Evolutionary conservation across 1,140 invertebrate genomes (phyloP).

Genomic region (Tribolium castaneum): DNA sequence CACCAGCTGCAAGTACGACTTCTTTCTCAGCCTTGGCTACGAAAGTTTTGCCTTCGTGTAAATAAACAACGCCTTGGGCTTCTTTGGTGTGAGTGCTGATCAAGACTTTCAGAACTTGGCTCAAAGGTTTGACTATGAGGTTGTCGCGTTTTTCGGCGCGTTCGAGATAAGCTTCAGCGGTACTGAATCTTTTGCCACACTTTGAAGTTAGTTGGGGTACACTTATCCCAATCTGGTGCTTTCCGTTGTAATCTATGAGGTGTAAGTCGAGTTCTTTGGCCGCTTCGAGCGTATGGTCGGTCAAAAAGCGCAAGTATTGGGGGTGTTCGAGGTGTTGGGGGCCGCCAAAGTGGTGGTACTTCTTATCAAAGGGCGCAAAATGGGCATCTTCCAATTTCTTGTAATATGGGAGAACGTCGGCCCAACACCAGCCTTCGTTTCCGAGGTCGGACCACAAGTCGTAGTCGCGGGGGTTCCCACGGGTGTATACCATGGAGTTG

Average conservation of each 20-base stretch:
- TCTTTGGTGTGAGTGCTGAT: conserved; percentile 68
- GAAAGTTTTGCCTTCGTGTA: conserved; percentile 62
- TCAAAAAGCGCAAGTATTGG: conserved; percentile 8
- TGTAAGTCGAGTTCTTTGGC: conserved; percentile 68
- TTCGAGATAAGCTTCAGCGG: conserved; percentile 68
- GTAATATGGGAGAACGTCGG: conserved; percentile 84
- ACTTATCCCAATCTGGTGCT: conserved; percentile 72
- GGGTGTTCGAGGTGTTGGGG: conserved; percentile 37
- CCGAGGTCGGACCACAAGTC: conserved; percentile 77
- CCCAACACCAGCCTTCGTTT: conserved; percentile 85
- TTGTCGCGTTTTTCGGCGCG: conserved; percentile 71
- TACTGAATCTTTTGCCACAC: conserved; percentile 67
- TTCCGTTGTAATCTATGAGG: conserved; percentile 74
- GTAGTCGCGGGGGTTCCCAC: conserved; percentile 76
- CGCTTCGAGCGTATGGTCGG: conserved; percentile 68
- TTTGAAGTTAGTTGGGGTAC: conserved; percentile 74
- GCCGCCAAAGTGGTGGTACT: conserved; percentile 37
- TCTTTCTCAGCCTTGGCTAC: conserved; percentile 71
- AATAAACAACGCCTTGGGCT: conserved; percentile 73
- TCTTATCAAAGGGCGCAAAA: conserved; percentile 65
- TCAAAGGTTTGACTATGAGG: conserved; percentile 70
- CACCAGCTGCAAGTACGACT: conserved; percentile 77
- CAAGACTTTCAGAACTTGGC: conserved; percentile 73
- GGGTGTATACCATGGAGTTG: conserved; percentile 89
- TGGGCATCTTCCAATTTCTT: conserved; percentile 80